A percentile compares a stretch with the other conserved stretches of the same genome.
phyloP scores from a whole-genome alignment of 2,113 vertebrate genomes.

The Lichenostomus cassidix region DNA sequence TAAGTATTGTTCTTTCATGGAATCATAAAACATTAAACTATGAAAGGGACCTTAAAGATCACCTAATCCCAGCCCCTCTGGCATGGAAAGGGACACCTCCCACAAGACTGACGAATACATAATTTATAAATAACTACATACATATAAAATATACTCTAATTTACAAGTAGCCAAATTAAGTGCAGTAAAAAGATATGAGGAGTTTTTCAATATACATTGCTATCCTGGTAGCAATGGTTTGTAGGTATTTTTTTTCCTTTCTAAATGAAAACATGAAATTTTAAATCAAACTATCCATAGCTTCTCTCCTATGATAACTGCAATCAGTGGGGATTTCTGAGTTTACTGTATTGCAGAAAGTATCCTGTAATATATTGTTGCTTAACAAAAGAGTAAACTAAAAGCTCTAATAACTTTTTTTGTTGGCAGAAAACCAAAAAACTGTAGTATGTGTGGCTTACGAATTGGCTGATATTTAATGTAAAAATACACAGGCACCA shows the following conservation, averaged over 20 bases:
- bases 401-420: not conserved
- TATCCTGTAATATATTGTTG: not conserved
- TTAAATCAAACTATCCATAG: not conserved
- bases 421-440: not conserved
- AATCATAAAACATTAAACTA: not conserved
- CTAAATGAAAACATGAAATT: not conserved
- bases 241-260: not conserved
- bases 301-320: not conserved
- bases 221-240: not conserved
- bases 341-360: not conserved
- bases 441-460: not conserved
- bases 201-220: not conserved
- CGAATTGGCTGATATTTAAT: not conserved
- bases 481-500: not conserved
- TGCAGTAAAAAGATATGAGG: constrained; percentile 23
- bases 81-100: not conserved
- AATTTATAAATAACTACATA: not conserved
- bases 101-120: not conserved
- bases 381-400: not conserved
- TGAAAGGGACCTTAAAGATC: not conserved
- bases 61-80: not conserved
- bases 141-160: not conserved
- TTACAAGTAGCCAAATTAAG: constrained; percentile 62
- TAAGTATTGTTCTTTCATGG: not conserved
- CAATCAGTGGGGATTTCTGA: not conserved